Conservation (phyloP, 2,888 invertebrate species). For the Aleiodes alternator region DNA sequence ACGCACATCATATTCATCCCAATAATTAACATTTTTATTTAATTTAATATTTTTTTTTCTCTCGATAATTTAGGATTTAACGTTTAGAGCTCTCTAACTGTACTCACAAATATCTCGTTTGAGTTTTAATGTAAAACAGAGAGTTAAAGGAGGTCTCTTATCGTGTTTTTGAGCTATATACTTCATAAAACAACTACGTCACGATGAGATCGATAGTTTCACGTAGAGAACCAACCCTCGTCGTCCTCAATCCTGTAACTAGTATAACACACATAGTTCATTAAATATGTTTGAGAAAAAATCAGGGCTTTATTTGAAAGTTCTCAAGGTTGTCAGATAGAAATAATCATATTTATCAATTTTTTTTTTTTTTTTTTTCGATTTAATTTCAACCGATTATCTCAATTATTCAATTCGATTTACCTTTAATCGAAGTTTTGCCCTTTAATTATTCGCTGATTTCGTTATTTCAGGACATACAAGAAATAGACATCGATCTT, state of each 20-base stretch:
- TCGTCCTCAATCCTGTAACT: neutral
- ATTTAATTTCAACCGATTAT: too few relatives aligned
- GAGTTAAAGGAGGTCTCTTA: conserved; percentile 24
- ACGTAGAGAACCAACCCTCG: conserved; percentile 23
- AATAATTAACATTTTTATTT: conserved; percentile 20
- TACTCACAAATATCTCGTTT: neutral
- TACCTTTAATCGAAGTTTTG: too few relatives aligned
- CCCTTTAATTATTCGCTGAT: too few relatives aligned
- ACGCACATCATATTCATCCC: neutral
- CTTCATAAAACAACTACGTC: conserved; percentile 48
- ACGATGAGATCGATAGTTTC: conserved; percentile 43
- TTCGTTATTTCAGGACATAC: too few relatives aligned
- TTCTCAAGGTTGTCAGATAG: too few relatives aligned
- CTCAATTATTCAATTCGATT: too few relatives aligned
- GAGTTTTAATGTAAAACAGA: conserved; percentile 21
- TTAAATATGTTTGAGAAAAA: too few relatives aligned
- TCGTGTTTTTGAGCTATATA: conserved; percentile 30
- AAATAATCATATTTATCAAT: too few relatives aligned
- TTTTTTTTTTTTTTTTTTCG: too few relatives aligned
- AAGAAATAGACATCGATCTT: too few relatives aligned
- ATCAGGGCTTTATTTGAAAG: too few relatives aligned
- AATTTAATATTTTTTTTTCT: neutral
- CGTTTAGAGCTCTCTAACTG: neutral
- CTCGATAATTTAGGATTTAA: neutral
- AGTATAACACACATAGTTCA: too few relatives aligned